Base-by-base conservation (phyloP, 2,113 vertebrate genomes). In the Propithecus coquereli region DNA sequence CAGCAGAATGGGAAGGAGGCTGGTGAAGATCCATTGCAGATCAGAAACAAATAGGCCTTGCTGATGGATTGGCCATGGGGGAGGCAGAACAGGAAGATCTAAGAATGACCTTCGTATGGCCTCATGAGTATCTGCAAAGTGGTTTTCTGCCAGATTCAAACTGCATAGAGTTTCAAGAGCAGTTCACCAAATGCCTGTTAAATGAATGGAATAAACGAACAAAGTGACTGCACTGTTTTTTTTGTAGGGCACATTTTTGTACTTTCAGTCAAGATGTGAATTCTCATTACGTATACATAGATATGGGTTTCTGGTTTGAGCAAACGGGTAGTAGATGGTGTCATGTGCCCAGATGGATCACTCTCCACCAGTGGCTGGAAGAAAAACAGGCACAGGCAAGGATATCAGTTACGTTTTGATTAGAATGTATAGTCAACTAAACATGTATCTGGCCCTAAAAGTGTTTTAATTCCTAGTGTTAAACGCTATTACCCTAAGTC, bases 91-190 rank as follows among this genome's bases (percentile, higher is more conserved):
- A 82, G 77, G 30, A 63, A 83, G 80, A 73, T 13, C 59, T 22
- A 20, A 76, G 43, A 86, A 76, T 11, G 50, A 20, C 65, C 52
- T 88, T 86, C 37, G 12, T 13, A 40, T 0, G 23, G 50, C 73
- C 57, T 94, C 45, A 3, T 14, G 81, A 40, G 23, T 83, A 77
- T 95, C 83, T 54, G 73, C 34, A 86, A 84, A 74, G 63, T 43
- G 57, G 20, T 81, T 95, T 87, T 70, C 79, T 88, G 87, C 71
- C 45, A 88, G 71, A 77, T 91, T 96, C 82, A 40, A 88, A 82
- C 1, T 65, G 30, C 52, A 57, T 32, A 66, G 10, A 70, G 66
- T 22, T 47, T 71, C 27, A 57, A 85, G 59, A 93, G 77, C 52
- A 40, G 63, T 20, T 90, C 54, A 76, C 30, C 86, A 88, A 92